These are phyloP conservation scores for Siniperca chuatsi DNA, from an alignment of 2,113 vertebrate genomes.

Conservation along the genomic window DNA sequence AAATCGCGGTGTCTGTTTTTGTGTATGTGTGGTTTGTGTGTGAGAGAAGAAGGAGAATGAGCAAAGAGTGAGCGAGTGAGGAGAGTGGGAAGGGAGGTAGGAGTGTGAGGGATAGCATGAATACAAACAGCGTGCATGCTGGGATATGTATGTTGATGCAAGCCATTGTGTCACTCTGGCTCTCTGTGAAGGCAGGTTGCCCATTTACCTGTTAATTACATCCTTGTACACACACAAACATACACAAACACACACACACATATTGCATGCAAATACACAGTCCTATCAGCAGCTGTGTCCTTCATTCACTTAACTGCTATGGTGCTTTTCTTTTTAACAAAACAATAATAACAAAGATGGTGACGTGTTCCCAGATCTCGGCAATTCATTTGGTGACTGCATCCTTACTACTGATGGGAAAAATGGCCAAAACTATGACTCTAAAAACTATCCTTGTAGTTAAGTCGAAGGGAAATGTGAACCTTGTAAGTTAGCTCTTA, in stretches of 20 bases:
- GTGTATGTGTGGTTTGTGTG: slow-evolving; percentile 13
- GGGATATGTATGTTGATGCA: slow-evolving; percentile 47
- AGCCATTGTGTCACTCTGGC: slow-evolving; percentile 24
- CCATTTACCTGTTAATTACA: slow-evolving; percentile 44
- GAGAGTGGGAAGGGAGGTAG: background rate
- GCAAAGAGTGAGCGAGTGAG: background rate
- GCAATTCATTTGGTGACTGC: background rate
- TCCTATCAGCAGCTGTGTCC: slow-evolving; percentile 26
- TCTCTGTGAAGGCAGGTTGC: slow-evolving; percentile 28
- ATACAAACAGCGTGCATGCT: slow-evolving; percentile 57
- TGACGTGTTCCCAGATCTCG: background rate
- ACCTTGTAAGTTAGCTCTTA: background rate
- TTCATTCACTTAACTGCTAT: background rate
- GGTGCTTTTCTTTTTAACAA: background rate
- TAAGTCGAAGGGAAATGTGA: background rate
- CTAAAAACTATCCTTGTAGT: background rate
- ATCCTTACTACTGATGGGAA: background rate
- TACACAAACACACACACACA: background rate
- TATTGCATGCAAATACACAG: background rate
- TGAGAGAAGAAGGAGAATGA: background rate
- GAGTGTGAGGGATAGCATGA: slow-evolving; percentile 11
- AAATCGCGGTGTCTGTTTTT: slow-evolving; percentile 17
- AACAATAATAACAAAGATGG: background rate
- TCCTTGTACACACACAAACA: slow-evolving; percentile 1
- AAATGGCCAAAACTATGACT: background rate